These are phyloP conservation scores for Carposina sasakii DNA, from an alignment of 1,140 invertebrate genomes.

Conservation along the genomic window DNA sequence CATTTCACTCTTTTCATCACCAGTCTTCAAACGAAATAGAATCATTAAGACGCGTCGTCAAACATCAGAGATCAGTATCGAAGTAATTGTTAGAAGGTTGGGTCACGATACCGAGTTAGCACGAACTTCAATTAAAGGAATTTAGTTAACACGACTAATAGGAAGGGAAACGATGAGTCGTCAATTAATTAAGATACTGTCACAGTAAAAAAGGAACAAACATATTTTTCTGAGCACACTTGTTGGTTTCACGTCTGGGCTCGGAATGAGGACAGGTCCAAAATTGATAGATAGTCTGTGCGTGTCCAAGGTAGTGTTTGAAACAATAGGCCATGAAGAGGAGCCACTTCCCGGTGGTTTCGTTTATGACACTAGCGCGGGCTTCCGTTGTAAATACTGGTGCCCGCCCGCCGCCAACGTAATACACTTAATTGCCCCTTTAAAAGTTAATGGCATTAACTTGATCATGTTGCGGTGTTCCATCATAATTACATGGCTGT, in stretches of 20 bases:
- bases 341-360: constrained; percentile 40
- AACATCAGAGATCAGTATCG: constrained; percentile 52
- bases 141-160: constrained; percentile 41
- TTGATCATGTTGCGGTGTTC: constrained; percentile 42
- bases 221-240: too few species aligned
- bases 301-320: constrained; percentile 47
- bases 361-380: constrained; percentile 40
- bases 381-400: constrained; percentile 47
- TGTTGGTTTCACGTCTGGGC: constrained; percentile 23
- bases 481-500: constrained; percentile 32
- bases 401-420: constrained; percentile 36
- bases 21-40: constrained; percentile 39
- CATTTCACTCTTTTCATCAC: constrained; percentile 22
- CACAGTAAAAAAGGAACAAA: constrained; percentile 11
- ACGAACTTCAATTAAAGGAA: constrained; percentile 53
- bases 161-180: constrained; percentile 19
- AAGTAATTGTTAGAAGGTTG: constrained; percentile 45
- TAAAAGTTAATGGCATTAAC: constrained; percentile 55
- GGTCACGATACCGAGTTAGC: constrained; percentile 43
- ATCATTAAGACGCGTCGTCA: constrained; percentile 45
- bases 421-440: constrained; percentile 55
- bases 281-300: constrained; percentile 45
- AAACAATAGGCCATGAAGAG: constrained; percentile 56
- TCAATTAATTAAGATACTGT: constrained; percentile 26
- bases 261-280: constrained; percentile 38